Evolutionary conservation across 2,888 invertebrate genomes (phyloP).

Genomic region (Oasisia sp.): DNA sequence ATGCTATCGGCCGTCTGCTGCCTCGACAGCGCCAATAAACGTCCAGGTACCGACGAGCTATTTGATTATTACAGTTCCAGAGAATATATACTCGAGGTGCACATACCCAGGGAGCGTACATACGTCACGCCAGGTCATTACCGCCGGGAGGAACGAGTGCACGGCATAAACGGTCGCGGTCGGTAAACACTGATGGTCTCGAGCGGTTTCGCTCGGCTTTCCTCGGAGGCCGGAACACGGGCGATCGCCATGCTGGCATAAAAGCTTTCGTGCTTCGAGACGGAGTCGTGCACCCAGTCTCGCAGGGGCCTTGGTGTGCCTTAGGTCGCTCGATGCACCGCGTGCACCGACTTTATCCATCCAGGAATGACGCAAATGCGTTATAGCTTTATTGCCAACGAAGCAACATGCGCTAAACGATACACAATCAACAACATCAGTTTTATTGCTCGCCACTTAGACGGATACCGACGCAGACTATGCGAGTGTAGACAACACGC

Average conservation of each 20-base stretch:
- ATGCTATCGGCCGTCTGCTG: neutral
- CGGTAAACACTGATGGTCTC: neutral
- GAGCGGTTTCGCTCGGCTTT: slow-evolving; percentile 10
- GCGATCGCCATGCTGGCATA: neutral
- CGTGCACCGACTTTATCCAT: slow-evolving; percentile 13
- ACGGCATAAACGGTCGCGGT: slow-evolving; percentile 7
- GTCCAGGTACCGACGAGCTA: slow-evolving; percentile 9
- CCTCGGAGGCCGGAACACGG: slow-evolving; percentile 17
- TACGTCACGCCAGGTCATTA: neutral
- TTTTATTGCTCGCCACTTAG: slow-evolving; percentile 6
- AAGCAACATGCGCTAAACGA: neutral
- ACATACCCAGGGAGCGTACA: neutral
- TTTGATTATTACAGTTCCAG: neutral
- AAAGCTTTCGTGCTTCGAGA: slow-evolving; percentile 9
- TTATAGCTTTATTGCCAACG: slow-evolving; percentile 17
- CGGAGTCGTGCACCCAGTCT: neutral
- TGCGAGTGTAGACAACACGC: neutral
- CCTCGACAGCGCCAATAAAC: neutral
- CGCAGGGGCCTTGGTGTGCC: neutral
- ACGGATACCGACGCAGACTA: neutral
- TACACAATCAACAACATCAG: neutral
- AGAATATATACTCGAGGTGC: neutral
- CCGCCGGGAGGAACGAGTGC: neutral
- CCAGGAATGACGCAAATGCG: slow-evolving; percentile 10
- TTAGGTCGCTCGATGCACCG: neutral